Percentiles rank a stretch among this genome's conserved stretches.
These are phyloP conservation scores for Formica exsecta DNA, from an alignment of 1,140 invertebrate species.

Conservation along the genomic window DNA sequence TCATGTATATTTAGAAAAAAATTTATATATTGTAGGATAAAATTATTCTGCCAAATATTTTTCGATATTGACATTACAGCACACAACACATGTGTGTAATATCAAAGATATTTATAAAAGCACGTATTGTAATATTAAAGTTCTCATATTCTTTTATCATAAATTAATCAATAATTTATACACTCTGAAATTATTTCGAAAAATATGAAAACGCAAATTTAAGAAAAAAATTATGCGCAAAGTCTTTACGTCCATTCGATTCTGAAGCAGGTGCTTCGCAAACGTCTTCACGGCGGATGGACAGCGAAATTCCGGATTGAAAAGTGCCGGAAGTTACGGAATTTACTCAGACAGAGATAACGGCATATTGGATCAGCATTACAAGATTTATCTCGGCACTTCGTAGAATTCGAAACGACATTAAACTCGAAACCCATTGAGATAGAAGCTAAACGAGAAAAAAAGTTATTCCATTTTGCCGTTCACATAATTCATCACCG, in stretches of 20 bases:
- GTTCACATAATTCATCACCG: conserved; percentile 11
- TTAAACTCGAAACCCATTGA: neutral
- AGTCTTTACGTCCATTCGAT: neutral
- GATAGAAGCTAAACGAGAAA: conserved; percentile 28
- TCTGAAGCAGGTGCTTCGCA: neutral
- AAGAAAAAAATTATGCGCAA: neutral
- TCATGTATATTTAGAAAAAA: neutral
- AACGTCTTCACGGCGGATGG: neutral
- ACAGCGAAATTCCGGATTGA: conserved; percentile 20
- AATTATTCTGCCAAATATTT: neutral
- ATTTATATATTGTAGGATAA: neutral
- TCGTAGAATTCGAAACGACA: conserved; percentile 40
- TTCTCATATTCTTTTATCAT: neutral
- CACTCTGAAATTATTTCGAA: neutral
- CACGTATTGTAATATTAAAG: neutral
- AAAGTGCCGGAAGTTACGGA: conserved; percentile 44
- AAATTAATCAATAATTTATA: neutral
- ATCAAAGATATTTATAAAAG: neutral
- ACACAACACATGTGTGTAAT: neutral
- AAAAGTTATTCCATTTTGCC: conserved; percentile 23
- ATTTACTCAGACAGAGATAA: conserved; percentile 45
- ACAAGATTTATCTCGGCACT: conserved; percentile 36
- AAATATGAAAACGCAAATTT: neutral
- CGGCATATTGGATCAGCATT: conserved; percentile 44
- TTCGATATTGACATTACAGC: neutral